Conservation (phyloP, 1,140 invertebrate species). For the Prorops nasuta region DNA sequence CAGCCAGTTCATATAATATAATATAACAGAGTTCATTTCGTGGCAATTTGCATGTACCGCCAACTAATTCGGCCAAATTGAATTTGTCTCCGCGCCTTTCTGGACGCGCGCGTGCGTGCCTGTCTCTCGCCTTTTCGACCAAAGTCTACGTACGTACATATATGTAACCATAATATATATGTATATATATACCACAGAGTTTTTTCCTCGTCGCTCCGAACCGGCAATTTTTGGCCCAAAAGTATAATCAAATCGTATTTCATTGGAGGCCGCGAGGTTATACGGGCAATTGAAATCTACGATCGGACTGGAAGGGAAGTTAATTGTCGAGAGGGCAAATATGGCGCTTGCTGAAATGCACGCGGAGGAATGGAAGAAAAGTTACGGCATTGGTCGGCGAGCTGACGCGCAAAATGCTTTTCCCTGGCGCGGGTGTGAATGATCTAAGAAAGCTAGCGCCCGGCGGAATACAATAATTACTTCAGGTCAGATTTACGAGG, state of each 20-base stretch:
- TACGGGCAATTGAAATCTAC: background rate
- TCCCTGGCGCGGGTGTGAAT: constrained; percentile 44
- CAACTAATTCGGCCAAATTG: constrained; percentile 50
- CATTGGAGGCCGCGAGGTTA: background rate
- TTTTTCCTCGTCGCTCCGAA: too few species aligned
- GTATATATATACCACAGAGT: too few species aligned
- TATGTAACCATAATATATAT: too few species aligned
- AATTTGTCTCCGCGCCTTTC: constrained; percentile 45
- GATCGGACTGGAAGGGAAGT: background rate
- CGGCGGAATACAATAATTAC: constrained; percentile 56
- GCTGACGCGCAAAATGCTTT: constrained; percentile 47
- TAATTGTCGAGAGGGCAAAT: background rate
- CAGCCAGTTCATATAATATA: constrained; percentile 37
- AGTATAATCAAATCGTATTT: too few species aligned
- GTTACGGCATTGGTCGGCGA: constrained; percentile 46
- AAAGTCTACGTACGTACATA: too few species aligned
- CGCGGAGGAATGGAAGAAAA: background rate
- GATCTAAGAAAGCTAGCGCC: constrained; percentile 49
- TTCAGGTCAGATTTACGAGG: constrained; percentile 55
- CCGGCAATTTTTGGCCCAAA: too few species aligned
- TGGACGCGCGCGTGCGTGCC: constrained; percentile 36
- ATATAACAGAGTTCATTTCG: constrained; percentile 55
- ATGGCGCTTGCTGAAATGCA: too few species aligned
- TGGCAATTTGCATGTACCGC: constrained; percentile 55
- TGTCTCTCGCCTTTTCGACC: too few species aligned